Conservation (phyloP, 2,113 vertebrate species). For the Elaphurus davidianus region DNA sequence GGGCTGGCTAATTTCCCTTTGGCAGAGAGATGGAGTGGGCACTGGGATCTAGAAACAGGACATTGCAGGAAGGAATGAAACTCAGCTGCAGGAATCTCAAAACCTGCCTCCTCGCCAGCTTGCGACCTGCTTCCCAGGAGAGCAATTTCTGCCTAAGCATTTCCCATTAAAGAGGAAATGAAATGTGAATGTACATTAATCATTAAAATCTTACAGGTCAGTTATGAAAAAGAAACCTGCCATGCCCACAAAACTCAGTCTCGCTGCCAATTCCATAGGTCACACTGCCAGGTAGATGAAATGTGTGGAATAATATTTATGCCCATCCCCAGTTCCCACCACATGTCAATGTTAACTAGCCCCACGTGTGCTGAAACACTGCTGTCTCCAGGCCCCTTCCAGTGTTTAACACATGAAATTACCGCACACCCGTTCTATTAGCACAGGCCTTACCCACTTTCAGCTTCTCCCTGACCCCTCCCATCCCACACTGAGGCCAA, state of each 20-base stretch:
- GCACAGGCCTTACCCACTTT: not conserved
- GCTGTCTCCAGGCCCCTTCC: not conserved
- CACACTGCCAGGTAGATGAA: not conserved
- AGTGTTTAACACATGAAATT: not conserved
- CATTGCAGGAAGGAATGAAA: not conserved
- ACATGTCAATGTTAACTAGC: not conserved
- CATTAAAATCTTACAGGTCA: slow-evolving; percentile 44
- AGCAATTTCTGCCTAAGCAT: not conserved
- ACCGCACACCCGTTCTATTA: not conserved
- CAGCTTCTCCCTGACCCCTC: not conserved
- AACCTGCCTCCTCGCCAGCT: not conserved
- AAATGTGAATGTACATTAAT: slow-evolving; percentile 51
- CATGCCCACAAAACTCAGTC: slow-evolving; percentile 23
- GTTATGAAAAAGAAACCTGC: slow-evolving; percentile 1
- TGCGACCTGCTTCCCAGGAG: slow-evolving; percentile 41
- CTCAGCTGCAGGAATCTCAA: not conserved
- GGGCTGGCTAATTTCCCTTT: not conserved
- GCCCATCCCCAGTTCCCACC: not conserved
- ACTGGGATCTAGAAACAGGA: not conserved
- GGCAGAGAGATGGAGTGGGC: not conserved
- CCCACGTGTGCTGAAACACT: not conserved
- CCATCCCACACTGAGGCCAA: not conserved
- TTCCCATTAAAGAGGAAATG: slow-evolving; percentile 48
- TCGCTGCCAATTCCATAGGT: not conserved
- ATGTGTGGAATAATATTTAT: not conserved